Percentiles rank a stretch among this genome's conserved stretches.
phyloP scores from a whole-genome alignment of 1,140 invertebrate species.

The Sarcophaga bullata region DNA sequence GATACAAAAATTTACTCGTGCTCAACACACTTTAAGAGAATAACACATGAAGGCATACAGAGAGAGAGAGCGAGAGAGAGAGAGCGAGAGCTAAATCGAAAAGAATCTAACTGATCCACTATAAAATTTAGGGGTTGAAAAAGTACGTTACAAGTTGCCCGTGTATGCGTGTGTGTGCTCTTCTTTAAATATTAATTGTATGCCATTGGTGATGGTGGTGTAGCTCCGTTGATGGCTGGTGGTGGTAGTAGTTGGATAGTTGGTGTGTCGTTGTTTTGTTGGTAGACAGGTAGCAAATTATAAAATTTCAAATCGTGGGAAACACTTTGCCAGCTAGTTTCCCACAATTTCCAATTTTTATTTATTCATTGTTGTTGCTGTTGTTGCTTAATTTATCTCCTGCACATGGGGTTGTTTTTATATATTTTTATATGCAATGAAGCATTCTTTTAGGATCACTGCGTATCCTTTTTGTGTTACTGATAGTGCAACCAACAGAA shows the following conservation, averaged over 20 bases:
- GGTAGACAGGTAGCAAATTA: slow-evolving; percentile 36
- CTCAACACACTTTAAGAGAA: background rate
- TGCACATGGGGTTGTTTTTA: slow-evolving; percentile 41
- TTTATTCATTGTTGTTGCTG: too few species aligned
- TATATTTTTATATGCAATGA: slow-evolving; percentile 22
- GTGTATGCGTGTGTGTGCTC: slow-evolving; percentile 44
- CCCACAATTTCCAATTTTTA: slow-evolving; percentile 61
- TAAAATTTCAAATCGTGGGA: slow-evolving; percentile 60
- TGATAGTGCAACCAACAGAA: slow-evolving; percentile 19
- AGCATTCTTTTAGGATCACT: slow-evolving; percentile 47
- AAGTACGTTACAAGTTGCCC: slow-evolving; percentile 13
- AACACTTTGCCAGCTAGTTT: slow-evolving; percentile 66
- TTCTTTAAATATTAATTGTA: slow-evolving; percentile 50
- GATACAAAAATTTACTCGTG: background rate
- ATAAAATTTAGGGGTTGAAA: slow-evolving; percentile 19
- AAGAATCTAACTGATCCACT: too few species aligned
- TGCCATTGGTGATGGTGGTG: slow-evolving; percentile 46
- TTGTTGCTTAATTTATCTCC: slow-evolving; percentile 23
- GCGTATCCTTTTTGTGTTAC: slow-evolving; percentile 37
- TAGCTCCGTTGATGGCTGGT: slow-evolving; percentile 46
- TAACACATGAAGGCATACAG: background rate
- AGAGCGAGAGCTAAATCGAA: slow-evolving; percentile 25
- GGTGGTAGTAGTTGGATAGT: background rate
- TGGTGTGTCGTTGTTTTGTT: slow-evolving; percentile 23
- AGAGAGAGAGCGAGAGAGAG: slow-evolving; percentile 27